These are phyloP conservation scores for Trachemys scripta DNA, from an alignment of 2,113 vertebrate species.

Conservation along the genomic window DNA sequence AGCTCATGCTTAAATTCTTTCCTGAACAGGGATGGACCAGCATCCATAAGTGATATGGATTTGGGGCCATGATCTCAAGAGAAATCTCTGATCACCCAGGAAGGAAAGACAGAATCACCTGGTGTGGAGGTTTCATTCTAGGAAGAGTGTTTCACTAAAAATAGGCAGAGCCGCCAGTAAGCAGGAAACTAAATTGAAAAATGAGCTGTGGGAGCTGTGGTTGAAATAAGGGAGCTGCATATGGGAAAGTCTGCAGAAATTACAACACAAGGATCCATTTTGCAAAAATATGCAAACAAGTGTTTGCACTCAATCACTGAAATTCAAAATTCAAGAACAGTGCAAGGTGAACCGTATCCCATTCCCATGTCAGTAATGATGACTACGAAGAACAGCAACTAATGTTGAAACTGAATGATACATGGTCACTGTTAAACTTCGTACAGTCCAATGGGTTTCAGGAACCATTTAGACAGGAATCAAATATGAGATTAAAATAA, in stretches of 20 bases:
- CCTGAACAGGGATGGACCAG: too few relatives aligned
- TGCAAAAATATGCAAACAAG: not conserved
- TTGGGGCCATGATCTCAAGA: too few relatives aligned
- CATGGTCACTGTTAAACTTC: not conserved
- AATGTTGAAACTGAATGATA: not conserved
- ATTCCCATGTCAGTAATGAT: not conserved
- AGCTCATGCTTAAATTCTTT: too few relatives aligned
- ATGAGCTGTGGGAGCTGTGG: not conserved
- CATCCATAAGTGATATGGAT: too few relatives aligned
- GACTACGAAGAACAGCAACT: too few relatives aligned
- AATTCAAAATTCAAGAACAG: not conserved
- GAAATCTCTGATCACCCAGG: too few relatives aligned
- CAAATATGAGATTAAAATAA: not conserved
- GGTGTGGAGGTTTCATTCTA: too few relatives aligned
- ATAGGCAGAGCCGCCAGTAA: too few relatives aligned
- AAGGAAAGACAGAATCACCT: too few relatives aligned
- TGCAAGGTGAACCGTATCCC: not conserved
- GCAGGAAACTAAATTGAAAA: too few relatives aligned
- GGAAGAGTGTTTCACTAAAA: too few relatives aligned
- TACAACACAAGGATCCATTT: not conserved
- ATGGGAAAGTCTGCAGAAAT: not conserved
- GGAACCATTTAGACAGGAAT: not conserved
- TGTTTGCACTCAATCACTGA: fast-evolving
- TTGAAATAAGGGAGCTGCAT: not conserved
- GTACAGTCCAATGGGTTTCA: not conserved